phyloP scores from a whole-genome alignment of 2,888 invertebrate species.

The Acanthosepion pharaonis region DNA sequence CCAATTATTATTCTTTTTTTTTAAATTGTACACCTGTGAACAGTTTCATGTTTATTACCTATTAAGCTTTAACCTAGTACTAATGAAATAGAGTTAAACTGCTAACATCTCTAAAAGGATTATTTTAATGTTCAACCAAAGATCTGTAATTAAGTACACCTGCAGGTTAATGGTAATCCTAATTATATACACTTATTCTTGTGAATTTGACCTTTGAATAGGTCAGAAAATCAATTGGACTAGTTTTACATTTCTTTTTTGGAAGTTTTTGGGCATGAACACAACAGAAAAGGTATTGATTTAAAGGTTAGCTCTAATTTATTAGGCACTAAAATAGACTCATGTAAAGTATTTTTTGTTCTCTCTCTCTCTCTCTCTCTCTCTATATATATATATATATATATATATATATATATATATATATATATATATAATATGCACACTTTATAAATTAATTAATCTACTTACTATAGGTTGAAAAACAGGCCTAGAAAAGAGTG shows the following conservation, averaged over 20 bases:
- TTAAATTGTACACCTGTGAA: background rate
- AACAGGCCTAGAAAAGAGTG: no score
- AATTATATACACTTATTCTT: constrained; percentile 2
- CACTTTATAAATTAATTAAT: no score
- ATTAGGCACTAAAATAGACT: background rate
- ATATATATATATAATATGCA: background rate
- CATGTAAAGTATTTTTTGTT: background rate
- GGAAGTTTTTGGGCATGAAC: background rate
- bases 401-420: background rate
- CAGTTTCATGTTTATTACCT: background rate
- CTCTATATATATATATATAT: background rate
- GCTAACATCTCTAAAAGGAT: background rate
- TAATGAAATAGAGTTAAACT: background rate
- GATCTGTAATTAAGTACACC: background rate
- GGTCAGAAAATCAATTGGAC: background rate
- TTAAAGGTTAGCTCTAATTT: background rate
- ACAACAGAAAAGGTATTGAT: background rate
- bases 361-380: no score
- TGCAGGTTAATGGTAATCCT: background rate
- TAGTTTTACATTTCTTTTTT: background rate
- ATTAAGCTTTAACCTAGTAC: background rate
- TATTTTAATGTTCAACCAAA: background rate
- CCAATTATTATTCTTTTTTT: background rate
- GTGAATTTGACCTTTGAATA: background rate
- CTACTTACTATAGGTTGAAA: no score